Percentiles rank a stretch among this genome's conserved stretches.
These are phyloP conservation scores for Steinernema scapterisci DNA, from an alignment of 2,888 invertebrate genomes.

Conservation along the genomic window DNA sequence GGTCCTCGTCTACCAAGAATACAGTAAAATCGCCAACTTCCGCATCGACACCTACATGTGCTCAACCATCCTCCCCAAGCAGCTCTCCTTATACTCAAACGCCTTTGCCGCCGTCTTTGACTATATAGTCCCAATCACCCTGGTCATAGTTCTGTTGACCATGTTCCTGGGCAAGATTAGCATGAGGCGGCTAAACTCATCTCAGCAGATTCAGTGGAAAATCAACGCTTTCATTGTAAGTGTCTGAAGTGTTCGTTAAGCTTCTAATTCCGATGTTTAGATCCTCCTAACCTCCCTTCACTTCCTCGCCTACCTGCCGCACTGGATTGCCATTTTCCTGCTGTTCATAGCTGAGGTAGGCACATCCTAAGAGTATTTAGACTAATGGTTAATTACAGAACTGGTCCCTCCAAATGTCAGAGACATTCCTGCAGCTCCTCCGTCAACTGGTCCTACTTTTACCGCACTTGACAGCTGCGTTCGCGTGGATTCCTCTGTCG, in stretches of 20 bases:
- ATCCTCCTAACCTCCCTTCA: slow-evolving; percentile 34
- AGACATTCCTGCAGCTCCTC: background rate
- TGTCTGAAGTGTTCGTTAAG: background rate
- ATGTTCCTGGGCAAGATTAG: background rate
- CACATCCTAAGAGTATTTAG: background rate
- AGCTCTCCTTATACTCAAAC: background rate
- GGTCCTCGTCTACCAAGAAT: slow-evolving; percentile 20
- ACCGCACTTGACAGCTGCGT: background rate
- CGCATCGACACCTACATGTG: slow-evolving; percentile 27
- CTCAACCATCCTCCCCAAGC: slow-evolving; percentile 3
- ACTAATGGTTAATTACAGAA: background rate
- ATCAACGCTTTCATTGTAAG: slow-evolving; percentile 16
- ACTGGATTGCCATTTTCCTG: slow-evolving; percentile 36
- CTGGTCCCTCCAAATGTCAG: slow-evolving; percentile 1
- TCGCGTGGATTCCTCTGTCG: slow-evolving; percentile 15
- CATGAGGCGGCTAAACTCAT: background rate
- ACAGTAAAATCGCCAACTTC: slow-evolving; percentile 3
- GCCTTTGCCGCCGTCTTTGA: background rate
- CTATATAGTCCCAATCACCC: background rate
- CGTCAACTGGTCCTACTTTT: background rate
- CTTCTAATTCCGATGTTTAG: background rate
- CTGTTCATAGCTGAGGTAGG: slow-evolving; percentile 35
- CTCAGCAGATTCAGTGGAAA: background rate
- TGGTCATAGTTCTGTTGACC: background rate
- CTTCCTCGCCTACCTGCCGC: slow-evolving; percentile 35